Evolutionary conservation across 1,140 invertebrate genomes (phyloP).

Genomic region (Pollicipes pollicipes): DNA sequence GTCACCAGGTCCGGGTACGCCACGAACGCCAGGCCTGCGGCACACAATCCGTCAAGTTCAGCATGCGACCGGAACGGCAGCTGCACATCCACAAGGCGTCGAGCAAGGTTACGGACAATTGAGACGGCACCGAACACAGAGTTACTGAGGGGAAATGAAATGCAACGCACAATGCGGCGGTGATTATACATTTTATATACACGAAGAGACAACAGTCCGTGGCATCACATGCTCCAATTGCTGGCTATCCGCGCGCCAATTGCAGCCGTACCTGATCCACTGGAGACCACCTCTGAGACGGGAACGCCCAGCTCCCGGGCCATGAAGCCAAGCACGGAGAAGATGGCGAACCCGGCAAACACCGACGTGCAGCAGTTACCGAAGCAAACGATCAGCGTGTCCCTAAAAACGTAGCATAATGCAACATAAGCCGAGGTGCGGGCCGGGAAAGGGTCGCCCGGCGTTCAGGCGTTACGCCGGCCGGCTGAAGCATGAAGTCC

Average conservation of each 20-base stretch:
- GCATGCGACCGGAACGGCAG: neutral
- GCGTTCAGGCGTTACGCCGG: too few species aligned
- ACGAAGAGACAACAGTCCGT: too few species aligned
- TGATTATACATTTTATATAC: too few species aligned
- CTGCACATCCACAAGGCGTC: neutral
- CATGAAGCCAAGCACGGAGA: slow-evolving; percentile 62
- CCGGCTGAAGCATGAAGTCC: neutral
- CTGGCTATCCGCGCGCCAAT: too few species aligned
- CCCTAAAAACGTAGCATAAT: slow-evolving; percentile 26
- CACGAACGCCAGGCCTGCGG: slow-evolving; percentile 64
- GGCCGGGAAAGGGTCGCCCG: neutral
- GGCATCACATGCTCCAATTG: too few species aligned
- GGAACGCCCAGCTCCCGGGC: slow-evolving; percentile 50
- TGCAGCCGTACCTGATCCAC: slow-evolving; percentile 18
- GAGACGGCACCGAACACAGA: too few species aligned
- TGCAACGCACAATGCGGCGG: too few species aligned
- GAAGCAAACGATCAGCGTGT: slow-evolving; percentile 33
- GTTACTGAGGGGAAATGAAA: too few species aligned
- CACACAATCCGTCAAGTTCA: slow-evolving; percentile 20
- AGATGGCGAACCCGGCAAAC: slow-evolving; percentile 68
- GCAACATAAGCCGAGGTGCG: neutral
- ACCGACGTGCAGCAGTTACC: slow-evolving; percentile 48
- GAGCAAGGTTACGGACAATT: too few species aligned
- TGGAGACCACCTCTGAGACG: slow-evolving; percentile 52
- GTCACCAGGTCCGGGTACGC: slow-evolving; percentile 72